Percentiles rank a stretch among this genome's conserved stretches.
Evolutionary conservation across 2,113 vertebrate species (phyloP).

Genomic region (Calypte anna): DNA sequence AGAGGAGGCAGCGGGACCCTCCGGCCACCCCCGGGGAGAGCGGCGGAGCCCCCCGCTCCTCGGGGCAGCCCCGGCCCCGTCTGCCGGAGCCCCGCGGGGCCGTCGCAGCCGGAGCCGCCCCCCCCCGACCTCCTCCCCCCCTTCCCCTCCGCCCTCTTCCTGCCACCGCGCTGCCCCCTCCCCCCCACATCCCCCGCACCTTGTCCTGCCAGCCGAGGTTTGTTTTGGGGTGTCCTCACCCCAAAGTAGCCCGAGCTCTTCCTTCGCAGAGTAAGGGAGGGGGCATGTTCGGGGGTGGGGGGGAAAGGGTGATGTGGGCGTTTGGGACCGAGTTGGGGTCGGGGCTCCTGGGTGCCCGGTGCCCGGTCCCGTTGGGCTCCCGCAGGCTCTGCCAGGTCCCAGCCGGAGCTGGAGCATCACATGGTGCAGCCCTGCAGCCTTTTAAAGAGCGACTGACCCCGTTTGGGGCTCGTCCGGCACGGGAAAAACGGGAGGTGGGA

Average conservation of each 20-base stretch:
- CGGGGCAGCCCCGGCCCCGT: too few species aligned
- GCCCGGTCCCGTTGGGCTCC: background rate
- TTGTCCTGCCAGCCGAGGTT: background rate
- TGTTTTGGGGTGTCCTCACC: background rate
- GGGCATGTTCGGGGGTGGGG: background rate
- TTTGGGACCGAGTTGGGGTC: background rate
- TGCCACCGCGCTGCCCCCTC: background rate
- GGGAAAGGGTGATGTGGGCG: background rate
- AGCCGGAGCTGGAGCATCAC: slow-evolving; percentile 28
- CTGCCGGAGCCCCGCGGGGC: background rate
- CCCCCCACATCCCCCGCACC: background rate
- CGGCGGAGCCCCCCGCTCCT: background rate
- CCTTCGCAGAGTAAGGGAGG: background rate
- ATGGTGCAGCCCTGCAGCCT: slow-evolving; percentile 10
- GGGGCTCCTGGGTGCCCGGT: background rate
- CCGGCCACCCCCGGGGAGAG: background rate
- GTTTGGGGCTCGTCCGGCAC: background rate
- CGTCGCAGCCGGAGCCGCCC: background rate
- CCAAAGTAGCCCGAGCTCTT: background rate
- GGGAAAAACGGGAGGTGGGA: background rate
- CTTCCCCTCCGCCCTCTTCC: background rate
- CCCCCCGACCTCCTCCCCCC: background rate
- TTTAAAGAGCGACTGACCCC: slow-evolving; percentile 47
- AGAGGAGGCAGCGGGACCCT: background rate
- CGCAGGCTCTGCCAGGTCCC: background rate